phyloP scores from a whole-genome alignment of 2,113 vertebrate species.

The Triplophysa siluroides region DNA sequence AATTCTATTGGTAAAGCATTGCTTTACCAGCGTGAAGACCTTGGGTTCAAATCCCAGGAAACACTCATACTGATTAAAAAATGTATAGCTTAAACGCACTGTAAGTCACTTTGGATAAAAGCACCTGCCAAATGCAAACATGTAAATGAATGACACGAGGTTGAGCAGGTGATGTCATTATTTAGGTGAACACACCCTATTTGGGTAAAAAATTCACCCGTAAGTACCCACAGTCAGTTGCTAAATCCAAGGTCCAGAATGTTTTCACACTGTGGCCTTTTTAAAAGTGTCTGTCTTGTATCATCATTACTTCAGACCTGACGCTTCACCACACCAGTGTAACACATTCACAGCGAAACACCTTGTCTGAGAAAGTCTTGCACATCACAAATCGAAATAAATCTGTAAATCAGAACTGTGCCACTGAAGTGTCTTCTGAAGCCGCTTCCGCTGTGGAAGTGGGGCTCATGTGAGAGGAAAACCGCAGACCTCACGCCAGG shows the following conservation, averaged over 20 bases:
- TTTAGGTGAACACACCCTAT: too few relatives aligned
- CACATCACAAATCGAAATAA: neutral
- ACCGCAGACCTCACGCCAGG: neutral
- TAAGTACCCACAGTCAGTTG: neutral
- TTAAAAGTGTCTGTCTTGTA: neutral
- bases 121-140: too few relatives aligned
- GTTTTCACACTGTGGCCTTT: neutral
- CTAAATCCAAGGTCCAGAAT: neutral
- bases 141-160: too few relatives aligned
- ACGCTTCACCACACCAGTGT: neutral
- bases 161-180: too few relatives aligned
- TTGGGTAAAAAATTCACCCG: too few relatives aligned
- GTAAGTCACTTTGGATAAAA: too few relatives aligned
- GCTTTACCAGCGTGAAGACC: too few relatives aligned
- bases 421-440: slow-evolving; percentile 13
- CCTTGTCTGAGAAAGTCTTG: neutral
- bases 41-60: too few relatives aligned
- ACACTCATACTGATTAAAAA: too few relatives aligned
- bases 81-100: too few relatives aligned
- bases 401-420: slow-evolving; percentile 33
- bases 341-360: neutral
- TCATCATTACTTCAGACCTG: neutral
- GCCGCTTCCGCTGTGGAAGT: slow-evolving; percentile 54
- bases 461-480: slow-evolving; percentile 37
- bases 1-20: too few relatives aligned